Evolutionary conservation across 2,888 invertebrate species (phyloP).

Genomic region (Myathropa florea): DNA sequence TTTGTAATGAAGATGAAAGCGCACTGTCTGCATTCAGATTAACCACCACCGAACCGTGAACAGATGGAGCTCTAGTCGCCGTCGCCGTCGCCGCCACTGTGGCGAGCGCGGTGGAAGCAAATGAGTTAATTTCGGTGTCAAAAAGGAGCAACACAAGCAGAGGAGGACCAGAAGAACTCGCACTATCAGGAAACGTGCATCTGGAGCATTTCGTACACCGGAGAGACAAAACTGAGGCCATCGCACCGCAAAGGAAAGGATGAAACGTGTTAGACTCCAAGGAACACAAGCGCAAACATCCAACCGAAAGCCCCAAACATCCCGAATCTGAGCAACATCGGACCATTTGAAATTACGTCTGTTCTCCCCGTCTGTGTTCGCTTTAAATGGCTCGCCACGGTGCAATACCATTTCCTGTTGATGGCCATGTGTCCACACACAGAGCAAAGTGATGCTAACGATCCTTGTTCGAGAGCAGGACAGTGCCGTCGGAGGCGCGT

Average conservation of each 20-base stretch:
- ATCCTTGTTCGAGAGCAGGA: constrained; percentile 52
- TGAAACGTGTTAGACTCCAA: constrained; percentile 57
- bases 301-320: constrained; percentile 1
- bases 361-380: too few species aligned
- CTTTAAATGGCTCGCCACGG: constrained; percentile 61
- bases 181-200: constrained; percentile 67
- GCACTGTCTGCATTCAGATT: constrained; percentile 65
- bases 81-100: neutral
- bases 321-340: constrained; percentile 24
- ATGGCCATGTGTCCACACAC: constrained; percentile 54
- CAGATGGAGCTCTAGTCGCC: constrained; percentile 19
- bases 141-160: constrained; percentile 23
- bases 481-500: constrained; percentile 53
- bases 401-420: constrained; percentile 66
- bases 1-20: constrained; percentile 68
- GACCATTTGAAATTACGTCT: constrained; percentile 1
- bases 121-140: constrained; percentile 68
- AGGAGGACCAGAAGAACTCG: constrained; percentile 12
- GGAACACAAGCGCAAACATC: constrained; percentile 15
- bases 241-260: constrained; percentile 44
- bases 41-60: constrained; percentile 21
- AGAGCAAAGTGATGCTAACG: constrained; percentile 64
- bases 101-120: constrained; percentile 30
- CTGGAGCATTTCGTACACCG: constrained; percentile 57
- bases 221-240: constrained; percentile 55